Conservation (phyloP, 53 echinoderm and acorn worm genomes). For the Arbacia lixula region DNA sequence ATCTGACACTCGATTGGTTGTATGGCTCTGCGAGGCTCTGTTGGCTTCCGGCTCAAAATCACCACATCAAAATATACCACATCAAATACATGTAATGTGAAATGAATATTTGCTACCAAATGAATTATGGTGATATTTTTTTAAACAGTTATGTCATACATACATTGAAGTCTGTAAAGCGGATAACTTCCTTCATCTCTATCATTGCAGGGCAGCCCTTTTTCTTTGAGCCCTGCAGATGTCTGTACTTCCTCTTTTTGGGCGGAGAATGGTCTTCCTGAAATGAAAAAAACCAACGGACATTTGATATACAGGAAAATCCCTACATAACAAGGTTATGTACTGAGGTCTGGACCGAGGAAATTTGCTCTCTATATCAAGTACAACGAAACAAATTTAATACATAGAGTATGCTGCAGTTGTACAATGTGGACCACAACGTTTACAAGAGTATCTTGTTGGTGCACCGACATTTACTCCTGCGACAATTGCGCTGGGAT, state of each 20-base stretch:
- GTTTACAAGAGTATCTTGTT: too few species aligned
- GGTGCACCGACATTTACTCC: too few species aligned
- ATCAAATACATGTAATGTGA: not conserved
- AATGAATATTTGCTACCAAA: constrained; percentile 16
- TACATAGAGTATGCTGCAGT: too few species aligned
- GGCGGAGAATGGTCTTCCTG: constrained; percentile 28
- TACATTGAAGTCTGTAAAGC: constrained; percentile 19
- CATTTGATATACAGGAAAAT: not conserved
- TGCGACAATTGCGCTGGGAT: too few species aligned
- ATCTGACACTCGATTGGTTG: not conserved
- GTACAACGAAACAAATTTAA: too few species aligned
- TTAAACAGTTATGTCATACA: not conserved
- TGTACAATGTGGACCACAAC: too few species aligned
- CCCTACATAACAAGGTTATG: too few species aligned
- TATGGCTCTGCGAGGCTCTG: not conserved
- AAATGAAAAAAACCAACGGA: not conserved
- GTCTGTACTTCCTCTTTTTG: constrained; percentile 15
- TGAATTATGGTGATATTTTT: not conserved
- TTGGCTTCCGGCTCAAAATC: not conserved
- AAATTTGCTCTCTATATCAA: too few species aligned
- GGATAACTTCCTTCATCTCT: constrained; percentile 31
- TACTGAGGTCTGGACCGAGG: too few species aligned
- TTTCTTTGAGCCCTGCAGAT: not conserved
- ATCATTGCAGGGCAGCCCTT: constrained; percentile 22
- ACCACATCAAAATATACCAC: too few species aligned